phyloP scores from a whole-genome alignment of 92 coral and sea anemone species.

The Zoanthus gigantus region DNA sequence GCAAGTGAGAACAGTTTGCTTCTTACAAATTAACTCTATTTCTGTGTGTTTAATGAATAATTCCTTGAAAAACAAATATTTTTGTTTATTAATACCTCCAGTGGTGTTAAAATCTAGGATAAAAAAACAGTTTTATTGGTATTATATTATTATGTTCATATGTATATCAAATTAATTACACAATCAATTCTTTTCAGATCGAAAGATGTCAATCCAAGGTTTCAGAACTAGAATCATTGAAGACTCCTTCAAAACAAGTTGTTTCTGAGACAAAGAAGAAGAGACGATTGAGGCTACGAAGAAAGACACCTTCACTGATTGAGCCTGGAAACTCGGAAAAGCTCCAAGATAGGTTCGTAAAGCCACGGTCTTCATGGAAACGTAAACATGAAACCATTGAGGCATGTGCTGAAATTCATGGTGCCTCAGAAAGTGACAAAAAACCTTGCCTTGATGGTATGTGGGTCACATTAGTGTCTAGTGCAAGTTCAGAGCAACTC shows the following conservation, averaged over 20 bases:
- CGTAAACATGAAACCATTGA: conserved; percentile 58
- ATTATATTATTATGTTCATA: conserved; percentile 37
- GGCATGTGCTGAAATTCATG: conserved; percentile 56
- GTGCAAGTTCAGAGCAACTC: conserved; percentile 48
- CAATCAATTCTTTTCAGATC: conserved; percentile 25
- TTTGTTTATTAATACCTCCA: conserved; percentile 1
- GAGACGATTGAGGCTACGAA: conserved; percentile 43
- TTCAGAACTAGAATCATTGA: conserved; percentile 39
- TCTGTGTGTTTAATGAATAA: conserved; percentile 34
- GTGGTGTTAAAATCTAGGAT: conserved; percentile 37
- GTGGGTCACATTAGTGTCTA: conserved; percentile 63
- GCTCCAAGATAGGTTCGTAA: conserved; percentile 53
- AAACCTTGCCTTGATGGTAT: conserved; percentile 70
- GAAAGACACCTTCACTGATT: conserved; percentile 52
- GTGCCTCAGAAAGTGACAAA: conserved; percentile 49
- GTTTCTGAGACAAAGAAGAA: conserved; percentile 52
- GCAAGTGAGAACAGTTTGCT: conserved; percentile 49
- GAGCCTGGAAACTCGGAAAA: conserved; percentile 51
- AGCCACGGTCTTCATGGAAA: conserved; percentile 51
- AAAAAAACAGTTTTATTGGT: conserved; percentile 36
- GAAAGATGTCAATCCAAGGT: conserved; percentile 46
- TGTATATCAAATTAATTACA: conserved; percentile 29
- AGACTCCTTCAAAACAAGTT: conserved; percentile 44
- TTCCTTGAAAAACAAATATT: conserved; percentile 4
- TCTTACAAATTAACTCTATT: conserved; percentile 44